Conservation (phyloP, 2,113 vertebrate species). For the Phaethon lepturus region DNA sequence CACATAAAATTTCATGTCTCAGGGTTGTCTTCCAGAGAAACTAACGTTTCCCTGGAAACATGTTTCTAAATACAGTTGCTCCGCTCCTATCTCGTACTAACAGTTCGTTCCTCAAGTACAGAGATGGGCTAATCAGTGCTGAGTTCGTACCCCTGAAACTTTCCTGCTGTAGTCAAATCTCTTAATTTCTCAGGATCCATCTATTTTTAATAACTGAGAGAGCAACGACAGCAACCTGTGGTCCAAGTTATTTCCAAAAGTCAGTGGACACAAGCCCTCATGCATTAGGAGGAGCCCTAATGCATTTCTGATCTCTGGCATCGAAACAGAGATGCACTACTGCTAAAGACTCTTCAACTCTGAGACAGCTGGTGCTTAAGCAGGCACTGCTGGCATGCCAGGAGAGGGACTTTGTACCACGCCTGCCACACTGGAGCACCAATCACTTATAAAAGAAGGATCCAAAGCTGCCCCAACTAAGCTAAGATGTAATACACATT, state of each 20-base stretch:
- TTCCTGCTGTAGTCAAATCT: background rate
- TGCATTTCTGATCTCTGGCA: background rate
- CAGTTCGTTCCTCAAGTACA: slow-evolving; percentile 64
- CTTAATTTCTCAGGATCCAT: background rate
- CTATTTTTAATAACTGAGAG: background rate
- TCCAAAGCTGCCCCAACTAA: background rate
- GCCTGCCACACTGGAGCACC: background rate
- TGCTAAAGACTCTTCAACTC: background rate
- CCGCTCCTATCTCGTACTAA: background rate
- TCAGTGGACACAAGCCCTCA: background rate
- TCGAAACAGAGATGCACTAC: background rate
- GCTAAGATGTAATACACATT: background rate
- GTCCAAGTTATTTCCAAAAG: background rate
- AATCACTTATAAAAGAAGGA: background rate
- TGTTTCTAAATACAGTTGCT: slow-evolving; percentile 33
- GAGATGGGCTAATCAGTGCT: slow-evolving; percentile 12
- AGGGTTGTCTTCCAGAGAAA: slow-evolving; percentile 37
- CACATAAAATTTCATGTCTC: slow-evolving; percentile 10
- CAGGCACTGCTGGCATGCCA: background rate
- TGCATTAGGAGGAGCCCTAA: background rate
- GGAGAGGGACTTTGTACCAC: background rate
- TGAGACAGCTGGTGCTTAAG: background rate
- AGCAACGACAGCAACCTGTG: background rate
- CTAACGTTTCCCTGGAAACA: slow-evolving; percentile 60
- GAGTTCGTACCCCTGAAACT: background rate